phyloP scores from a whole-genome alignment of 2,113 vertebrate genomes.

The Nesoenas mayeri region DNA sequence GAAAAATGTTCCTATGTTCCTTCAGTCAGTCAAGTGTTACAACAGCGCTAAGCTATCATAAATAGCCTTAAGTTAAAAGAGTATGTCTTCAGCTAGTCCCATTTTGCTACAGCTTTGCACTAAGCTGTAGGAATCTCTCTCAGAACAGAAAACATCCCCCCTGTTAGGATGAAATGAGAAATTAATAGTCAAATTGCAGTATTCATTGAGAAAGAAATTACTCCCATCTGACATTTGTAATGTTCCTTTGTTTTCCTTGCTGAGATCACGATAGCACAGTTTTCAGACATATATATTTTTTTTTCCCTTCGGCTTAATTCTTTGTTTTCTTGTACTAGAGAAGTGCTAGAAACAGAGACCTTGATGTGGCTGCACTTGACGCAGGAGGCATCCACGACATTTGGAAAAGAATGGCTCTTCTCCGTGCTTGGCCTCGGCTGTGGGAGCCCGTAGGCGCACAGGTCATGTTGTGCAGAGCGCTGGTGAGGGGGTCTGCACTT shows the following conservation, averaged over 20 bases:
- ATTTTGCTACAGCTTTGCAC: conserved; percentile 15
- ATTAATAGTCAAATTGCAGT: background rate
- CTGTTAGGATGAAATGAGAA: background rate
- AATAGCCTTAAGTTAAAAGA: background rate
- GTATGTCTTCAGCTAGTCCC: background rate
- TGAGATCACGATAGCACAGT: background rate
- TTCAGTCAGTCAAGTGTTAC: background rate
- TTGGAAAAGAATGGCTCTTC: background rate
- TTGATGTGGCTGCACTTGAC: background rate
- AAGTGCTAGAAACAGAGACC: background rate
- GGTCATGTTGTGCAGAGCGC: background rate
- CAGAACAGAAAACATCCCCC: background rate
- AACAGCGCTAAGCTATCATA: background rate
- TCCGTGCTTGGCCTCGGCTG: background rate
- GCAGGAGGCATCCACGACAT: accelerated
- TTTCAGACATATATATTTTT: background rate
- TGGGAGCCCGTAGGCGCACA: accelerated
- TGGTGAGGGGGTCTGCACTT: background rate
- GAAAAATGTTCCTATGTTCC: background rate
- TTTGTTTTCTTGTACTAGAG: background rate
- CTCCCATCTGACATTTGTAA: background rate
- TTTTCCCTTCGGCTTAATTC: background rate
- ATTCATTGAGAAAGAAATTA: background rate
- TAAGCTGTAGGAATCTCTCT: background rate
- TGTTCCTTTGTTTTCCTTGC: background rate